Conservation (phyloP, 2,888 invertebrate species). For the Magallana nippona region DNA sequence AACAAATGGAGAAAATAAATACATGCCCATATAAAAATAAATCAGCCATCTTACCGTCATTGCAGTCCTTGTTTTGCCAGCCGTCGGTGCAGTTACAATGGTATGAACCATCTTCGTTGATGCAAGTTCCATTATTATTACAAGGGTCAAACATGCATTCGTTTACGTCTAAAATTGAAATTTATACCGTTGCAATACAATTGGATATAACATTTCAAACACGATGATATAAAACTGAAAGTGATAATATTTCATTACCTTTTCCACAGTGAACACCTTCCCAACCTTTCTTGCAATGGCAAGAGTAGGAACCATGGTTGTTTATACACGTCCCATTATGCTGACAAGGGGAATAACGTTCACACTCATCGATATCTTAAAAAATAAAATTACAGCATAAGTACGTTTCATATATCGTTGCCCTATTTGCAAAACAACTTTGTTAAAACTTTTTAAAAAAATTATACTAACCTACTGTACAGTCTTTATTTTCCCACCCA, state of each 20-base stretch:
- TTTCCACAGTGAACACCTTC: not conserved
- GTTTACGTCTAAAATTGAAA: not conserved
- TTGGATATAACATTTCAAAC: too few relatives aligned
- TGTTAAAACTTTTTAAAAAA: not conserved
- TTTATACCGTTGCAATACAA: too few relatives aligned
- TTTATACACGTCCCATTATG: slow-evolving; percentile 39
- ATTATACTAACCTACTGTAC: slow-evolving; percentile 55
- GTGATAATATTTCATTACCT: not conserved
- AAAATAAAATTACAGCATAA: not conserved
- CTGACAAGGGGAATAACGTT: slow-evolving; percentile 27
- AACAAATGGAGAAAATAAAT: too few relatives aligned
- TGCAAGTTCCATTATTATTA: slow-evolving; percentile 42
- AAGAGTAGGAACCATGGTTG: slow-evolving; percentile 28
- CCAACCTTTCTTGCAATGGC: slow-evolving; percentile 33
- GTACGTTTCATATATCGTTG: too few relatives aligned
- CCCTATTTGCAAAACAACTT: not conserved
- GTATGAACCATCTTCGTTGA: slow-evolving; percentile 27
- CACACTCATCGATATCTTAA: slow-evolving; percentile 25
- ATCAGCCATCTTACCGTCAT: not conserved
- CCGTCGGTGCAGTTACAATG: slow-evolving; percentile 40
- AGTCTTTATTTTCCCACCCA: slow-evolving; percentile 58
- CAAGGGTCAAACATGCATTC: slow-evolving; percentile 20
- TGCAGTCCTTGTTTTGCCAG: slow-evolving; percentile 38
- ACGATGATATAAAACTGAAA: too few relatives aligned
- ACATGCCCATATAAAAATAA: not conserved